Percentiles rank a stretch among this genome's conserved stretches.
Evolutionary conservation across 2,888 invertebrate species (phyloP).

Genomic region (Napeogenes sylphis): DNA sequence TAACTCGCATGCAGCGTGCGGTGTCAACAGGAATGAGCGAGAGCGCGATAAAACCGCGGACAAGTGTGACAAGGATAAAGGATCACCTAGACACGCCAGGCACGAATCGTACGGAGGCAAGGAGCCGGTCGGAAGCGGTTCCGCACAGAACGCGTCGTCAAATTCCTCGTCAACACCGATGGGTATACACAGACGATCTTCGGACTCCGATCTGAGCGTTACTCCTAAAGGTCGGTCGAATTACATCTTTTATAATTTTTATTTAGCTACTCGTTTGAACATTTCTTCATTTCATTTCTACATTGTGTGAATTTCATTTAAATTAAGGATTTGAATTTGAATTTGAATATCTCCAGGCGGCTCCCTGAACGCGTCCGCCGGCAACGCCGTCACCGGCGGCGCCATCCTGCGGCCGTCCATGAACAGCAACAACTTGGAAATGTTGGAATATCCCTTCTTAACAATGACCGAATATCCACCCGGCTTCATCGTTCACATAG

Average conservation of each 20-base stretch:
- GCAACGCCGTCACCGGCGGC: slow-evolving; percentile 74
- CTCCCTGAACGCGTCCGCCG: slow-evolving; percentile 80
- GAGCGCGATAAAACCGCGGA: slow-evolving; percentile 52
- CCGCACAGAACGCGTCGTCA: slow-evolving; percentile 55
- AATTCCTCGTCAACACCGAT: slow-evolving; percentile 69
- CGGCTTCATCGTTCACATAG: slow-evolving; percentile 92
- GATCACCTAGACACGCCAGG: slow-evolving; percentile 71
- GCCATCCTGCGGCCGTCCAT: slow-evolving; percentile 80
- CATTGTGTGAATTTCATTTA: no score
- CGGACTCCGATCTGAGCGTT: slow-evolving; percentile 95
- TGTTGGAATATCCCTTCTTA: slow-evolving; percentile 96
- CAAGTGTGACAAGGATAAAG: slow-evolving; percentile 49
- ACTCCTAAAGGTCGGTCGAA: slow-evolving; percentile 89
- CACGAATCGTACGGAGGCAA: slow-evolving; percentile 76
- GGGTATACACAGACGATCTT: slow-evolving; percentile 87
- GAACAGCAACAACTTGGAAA: slow-evolving; percentile 88
- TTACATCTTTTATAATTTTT: background rate
- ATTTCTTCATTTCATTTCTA: no score
- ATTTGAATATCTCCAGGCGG: slow-evolving; percentile 79
- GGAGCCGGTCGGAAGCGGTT: slow-evolving; percentile 53
- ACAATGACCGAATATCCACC: slow-evolving; percentile 94
- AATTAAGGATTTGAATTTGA: no score
- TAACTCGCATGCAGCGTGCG: slow-evolving; percentile 77
- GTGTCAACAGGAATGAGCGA: slow-evolving; percentile 64
- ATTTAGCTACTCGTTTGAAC: background rate